phyloP scores from a whole-genome alignment of 2,113 vertebrate species.

The Irena cyanogastra region DNA sequence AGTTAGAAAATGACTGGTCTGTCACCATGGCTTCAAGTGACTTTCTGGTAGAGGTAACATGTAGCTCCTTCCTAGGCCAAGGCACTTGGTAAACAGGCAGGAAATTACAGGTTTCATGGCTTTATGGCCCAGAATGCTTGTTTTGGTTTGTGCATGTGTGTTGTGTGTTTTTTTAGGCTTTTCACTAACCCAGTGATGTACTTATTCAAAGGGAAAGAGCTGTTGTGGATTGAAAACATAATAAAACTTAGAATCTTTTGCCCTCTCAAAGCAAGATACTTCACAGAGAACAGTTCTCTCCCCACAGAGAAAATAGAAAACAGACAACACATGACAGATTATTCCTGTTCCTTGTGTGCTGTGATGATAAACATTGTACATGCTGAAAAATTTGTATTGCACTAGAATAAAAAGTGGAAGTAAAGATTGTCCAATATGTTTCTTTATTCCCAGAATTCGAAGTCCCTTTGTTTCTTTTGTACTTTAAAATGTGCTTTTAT shows the following conservation, averaged over 20 bases:
- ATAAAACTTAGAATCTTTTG: conserved; percentile 1
- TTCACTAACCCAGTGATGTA: not conserved
- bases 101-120: not conserved
- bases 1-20: not conserved
- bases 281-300: not conserved
- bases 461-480: conserved; percentile 22
- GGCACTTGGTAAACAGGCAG: not conserved
- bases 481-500: conserved; percentile 13
- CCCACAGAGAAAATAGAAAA: not conserved
- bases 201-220: not conserved
- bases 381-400: not conserved
- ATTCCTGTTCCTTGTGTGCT: conserved; percentile 19
- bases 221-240: not conserved
- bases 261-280: not conserved
- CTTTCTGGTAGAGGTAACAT: not conserved
- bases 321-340: conserved; percentile 25
- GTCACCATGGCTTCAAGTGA: not conserved
- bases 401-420: conserved; percentile 12
- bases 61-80: not conserved
- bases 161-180: not conserved
- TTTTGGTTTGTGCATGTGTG: not conserved
- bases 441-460: conserved; percentile 23
- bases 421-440: conserved; percentile 17
- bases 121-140: not conserved
- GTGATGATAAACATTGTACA: conserved; percentile 17